Percentiles rank a stretch among this genome's conserved stretches.
phyloP scores from a whole-genome alignment of 2,888 invertebrate genomes.

The Lepetodrilus schrolli region DNA sequence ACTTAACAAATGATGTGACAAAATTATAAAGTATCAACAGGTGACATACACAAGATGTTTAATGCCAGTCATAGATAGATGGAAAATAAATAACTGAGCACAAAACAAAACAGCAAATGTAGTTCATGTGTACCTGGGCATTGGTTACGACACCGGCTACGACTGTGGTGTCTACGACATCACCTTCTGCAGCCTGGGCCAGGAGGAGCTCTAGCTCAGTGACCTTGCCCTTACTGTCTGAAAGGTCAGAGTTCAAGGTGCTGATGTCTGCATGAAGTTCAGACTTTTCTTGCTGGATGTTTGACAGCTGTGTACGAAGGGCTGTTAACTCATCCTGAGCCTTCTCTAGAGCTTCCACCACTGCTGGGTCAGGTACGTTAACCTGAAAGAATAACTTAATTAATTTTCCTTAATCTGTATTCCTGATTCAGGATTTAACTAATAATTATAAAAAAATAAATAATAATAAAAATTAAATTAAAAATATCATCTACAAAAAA shows the following conservation, averaged over 20 bases:
- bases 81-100: no score
- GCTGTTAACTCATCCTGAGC: conserved; percentile 55
- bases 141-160: background rate
- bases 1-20: no score
- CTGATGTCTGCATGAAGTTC: conserved; percentile 45
- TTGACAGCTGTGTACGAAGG: conserved; percentile 50
- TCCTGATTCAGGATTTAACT: background rate
- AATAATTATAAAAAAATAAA: background rate
- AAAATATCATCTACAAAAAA: background rate
- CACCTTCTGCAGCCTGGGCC: conserved; percentile 41
- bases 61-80: no score
- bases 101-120: no score
- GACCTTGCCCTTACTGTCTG: conserved; percentile 42
- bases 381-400: no score
- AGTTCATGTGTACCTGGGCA: background rate
- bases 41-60: no score
- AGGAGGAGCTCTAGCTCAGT: conserved; percentile 48
- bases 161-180: conserved; percentile 35
- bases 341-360: conserved; percentile 56
- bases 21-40: no score
- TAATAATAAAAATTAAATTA: background rate
- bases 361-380: conserved; percentile 66
- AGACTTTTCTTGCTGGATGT: conserved; percentile 42
- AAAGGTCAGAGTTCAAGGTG: conserved; percentile 44
- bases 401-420: no score